Conservation (phyloP, 2,888 invertebrate species). For the Sthenelais limicola region DNA sequence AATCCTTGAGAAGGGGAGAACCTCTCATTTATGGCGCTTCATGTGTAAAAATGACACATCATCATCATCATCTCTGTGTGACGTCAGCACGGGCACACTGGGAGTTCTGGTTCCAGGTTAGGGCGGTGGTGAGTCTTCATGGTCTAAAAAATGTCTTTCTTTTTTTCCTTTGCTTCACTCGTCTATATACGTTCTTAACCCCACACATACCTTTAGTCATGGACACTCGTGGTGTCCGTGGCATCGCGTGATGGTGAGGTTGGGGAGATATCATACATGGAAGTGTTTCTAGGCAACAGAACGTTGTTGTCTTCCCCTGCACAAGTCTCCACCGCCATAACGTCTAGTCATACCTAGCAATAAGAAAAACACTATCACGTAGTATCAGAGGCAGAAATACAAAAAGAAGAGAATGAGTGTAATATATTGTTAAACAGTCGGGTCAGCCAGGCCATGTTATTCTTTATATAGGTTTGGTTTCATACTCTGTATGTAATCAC, state of each 20-base stretch:
- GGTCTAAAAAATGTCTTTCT: no score
- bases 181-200: neutral
- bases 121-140: no score
- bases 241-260: conserved; percentile 19
- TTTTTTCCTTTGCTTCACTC: neutral
- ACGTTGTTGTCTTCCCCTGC: conserved; percentile 16
- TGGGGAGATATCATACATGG: conserved; percentile 19
- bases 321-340: conserved; percentile 23
- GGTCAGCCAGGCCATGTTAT: no score
- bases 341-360: conserved; percentile 33
- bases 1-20: no score
- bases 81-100: no score
- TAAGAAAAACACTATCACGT: neutral
- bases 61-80: no score
- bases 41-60: no score
- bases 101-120: no score
- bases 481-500: no score
- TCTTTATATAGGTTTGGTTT: no score
- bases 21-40: no score
- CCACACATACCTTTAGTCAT: conserved; percentile 9
- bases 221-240: conserved; percentile 27
- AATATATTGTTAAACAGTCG: no score
- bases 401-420: conserved; percentile 3
- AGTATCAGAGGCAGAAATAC: conserved; percentile 27
- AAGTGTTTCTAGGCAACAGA: conserved; percentile 1